phyloP scores from a whole-genome alignment of 2,888 invertebrate genomes.

The Petrophora chlorosata region DNA sequence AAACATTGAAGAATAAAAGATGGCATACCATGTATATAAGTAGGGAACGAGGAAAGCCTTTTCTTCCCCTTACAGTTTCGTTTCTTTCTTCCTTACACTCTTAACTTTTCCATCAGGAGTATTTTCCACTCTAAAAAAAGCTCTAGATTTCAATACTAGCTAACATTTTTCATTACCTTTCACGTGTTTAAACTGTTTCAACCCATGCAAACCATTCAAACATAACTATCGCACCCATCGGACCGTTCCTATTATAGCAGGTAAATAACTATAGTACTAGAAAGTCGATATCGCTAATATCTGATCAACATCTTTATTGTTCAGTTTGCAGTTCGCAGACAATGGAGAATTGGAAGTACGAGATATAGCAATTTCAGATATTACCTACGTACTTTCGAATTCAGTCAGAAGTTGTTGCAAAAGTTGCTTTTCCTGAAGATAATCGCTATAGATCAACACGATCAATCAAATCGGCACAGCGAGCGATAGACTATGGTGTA shows the following conservation, averaged over 20 bases:
- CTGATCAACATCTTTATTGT: slow-evolving; percentile 48
- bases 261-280: slow-evolving; percentile 42
- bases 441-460: too few species aligned
- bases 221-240: slow-evolving; percentile 58
- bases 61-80: too few species aligned
- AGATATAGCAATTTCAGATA: neutral
- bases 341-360: slow-evolving; percentile 4
- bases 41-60: too few species aligned
- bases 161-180: neutral
- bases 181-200: slow-evolving; percentile 2
- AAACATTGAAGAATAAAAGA: too few species aligned
- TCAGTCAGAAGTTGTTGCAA: neutral
- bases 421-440: neutral
- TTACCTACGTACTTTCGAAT: slow-evolving; percentile 1
- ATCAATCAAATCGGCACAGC: too few species aligned
- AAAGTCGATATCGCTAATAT: slow-evolving; percentile 54
- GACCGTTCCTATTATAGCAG: slow-evolving; percentile 49
- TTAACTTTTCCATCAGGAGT: too few species aligned
- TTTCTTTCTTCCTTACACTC: too few species aligned
- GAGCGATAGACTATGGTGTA: too few species aligned
- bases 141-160: too few species aligned
- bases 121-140: too few species aligned
- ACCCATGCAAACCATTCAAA: slow-evolving; percentile 36
- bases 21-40: too few species aligned
- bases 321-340: slow-evolving; percentile 26